Conservation (phyloP, 2,888 invertebrate species). For the Drosophila mimetica region DNA sequence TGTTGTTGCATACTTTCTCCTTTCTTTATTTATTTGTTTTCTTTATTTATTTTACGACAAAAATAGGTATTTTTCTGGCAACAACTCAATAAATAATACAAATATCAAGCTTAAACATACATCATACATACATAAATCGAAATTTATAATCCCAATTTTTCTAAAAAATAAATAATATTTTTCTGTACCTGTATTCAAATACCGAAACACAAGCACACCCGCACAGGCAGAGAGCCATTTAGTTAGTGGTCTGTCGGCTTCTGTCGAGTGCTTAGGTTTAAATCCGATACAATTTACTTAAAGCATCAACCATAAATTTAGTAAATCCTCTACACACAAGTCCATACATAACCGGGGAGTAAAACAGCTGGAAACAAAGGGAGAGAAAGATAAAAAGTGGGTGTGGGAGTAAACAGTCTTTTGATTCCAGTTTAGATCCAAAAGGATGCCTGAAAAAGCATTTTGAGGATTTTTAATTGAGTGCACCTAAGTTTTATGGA, state of each 20-base stretch:
- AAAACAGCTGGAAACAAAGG: background rate
- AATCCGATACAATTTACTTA: slow-evolving; percentile 70
- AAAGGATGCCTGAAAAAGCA: slow-evolving; percentile 26
- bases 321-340: slow-evolving; percentile 33
- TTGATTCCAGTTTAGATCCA: slow-evolving; percentile 38
- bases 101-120: no score
- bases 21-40: no score
- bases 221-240: slow-evolving; percentile 54
- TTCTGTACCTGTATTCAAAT: slow-evolving; percentile 3
- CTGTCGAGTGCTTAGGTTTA: slow-evolving; percentile 60
- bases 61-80: no score
- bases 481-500: slow-evolving; percentile 21
- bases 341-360: background rate
- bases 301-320: slow-evolving; percentile 62
- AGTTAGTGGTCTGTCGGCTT: slow-evolving; percentile 58
- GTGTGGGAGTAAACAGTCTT: slow-evolving; percentile 24
- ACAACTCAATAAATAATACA: no score
- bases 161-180: no score
- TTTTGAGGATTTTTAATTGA: slow-evolving; percentile 57
- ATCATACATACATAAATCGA: no score
- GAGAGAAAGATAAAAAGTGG: background rate
- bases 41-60: no score
- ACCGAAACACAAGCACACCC: background rate
- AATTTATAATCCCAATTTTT: no score
- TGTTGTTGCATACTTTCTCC: no score